These are phyloP conservation scores for Steinernema feltiae DNA, from an alignment of 1,140 invertebrate genomes.

Conservation along the genomic window DNA sequence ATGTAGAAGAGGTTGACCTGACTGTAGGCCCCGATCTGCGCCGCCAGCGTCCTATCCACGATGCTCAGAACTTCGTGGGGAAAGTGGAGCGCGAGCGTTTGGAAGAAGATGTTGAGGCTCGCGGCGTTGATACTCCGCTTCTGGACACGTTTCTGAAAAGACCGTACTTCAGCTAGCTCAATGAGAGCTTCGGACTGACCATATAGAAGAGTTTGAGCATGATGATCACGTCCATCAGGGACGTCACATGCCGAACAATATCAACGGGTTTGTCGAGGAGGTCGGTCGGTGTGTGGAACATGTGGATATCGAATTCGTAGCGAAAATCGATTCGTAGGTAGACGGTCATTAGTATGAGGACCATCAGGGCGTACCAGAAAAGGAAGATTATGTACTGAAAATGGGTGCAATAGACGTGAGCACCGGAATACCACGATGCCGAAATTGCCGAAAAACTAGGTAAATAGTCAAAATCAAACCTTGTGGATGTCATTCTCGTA, in stretches of 20 bases:
- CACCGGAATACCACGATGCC: background rate
- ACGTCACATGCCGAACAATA: background rate
- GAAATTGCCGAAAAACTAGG: background rate
- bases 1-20: background rate
- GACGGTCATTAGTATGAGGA: background rate
- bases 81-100: background rate
- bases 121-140: background rate
- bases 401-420: background rate
- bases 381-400: background rate
- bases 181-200: background rate
- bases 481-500: background rate
- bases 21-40: background rate
- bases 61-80: background rate
- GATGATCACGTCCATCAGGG: background rate
- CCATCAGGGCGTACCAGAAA: background rate
- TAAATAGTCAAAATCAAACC: background rate
- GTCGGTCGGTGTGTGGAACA: background rate
- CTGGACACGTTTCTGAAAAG: background rate
- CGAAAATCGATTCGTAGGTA: background rate
- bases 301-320: background rate
- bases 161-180: background rate
- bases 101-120: background rate
- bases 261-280: background rate
- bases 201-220: background rate
- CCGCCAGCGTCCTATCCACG: background rate